phyloP scores from a whole-genome alignment of 1,140 invertebrate species.

The Pemphigus obesinymphae region DNA sequence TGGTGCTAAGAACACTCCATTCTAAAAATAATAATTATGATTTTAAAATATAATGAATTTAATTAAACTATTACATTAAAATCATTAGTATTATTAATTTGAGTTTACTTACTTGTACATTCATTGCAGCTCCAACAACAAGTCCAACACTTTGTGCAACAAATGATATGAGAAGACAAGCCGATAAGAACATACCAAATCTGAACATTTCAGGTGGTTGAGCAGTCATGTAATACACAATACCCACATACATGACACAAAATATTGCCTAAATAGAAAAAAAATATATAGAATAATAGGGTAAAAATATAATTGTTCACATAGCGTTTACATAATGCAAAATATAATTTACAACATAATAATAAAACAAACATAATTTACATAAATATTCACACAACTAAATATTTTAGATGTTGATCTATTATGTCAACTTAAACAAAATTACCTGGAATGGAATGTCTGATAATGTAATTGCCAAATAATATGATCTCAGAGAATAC shows the following conservation, averaged over 20 bases:
- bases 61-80: neutral
- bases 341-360: neutral
- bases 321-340: neutral
- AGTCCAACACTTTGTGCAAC: slow-evolving; percentile 93
- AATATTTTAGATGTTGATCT: neutral
- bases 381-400: too few species aligned
- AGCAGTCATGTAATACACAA: slow-evolving; percentile 92
- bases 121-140: slow-evolving; percentile 91
- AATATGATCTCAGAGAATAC: slow-evolving; percentile 94
- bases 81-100: neutral
- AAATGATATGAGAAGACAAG: slow-evolving; percentile 86
- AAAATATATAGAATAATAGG: neutral
- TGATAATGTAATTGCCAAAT: slow-evolving; percentile 90
- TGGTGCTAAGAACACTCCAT: slow-evolving; percentile 92
- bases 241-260: slow-evolving; percentile 85
- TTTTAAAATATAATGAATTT: too few species aligned
- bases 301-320: neutral
- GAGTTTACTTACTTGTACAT: slow-evolving; percentile 59
- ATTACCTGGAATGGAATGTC: slow-evolving; percentile 95
- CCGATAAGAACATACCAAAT: slow-evolving; percentile 82
- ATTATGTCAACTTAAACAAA: neutral
- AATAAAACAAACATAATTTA: too few species aligned
- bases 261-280: slow-evolving; percentile 67
- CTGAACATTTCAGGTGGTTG: slow-evolving; percentile 79
- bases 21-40: slow-evolving; percentile 56